Conservation (phyloP, 2,797 vertebrate species). For the Centroberyx gerrardi region DNA sequence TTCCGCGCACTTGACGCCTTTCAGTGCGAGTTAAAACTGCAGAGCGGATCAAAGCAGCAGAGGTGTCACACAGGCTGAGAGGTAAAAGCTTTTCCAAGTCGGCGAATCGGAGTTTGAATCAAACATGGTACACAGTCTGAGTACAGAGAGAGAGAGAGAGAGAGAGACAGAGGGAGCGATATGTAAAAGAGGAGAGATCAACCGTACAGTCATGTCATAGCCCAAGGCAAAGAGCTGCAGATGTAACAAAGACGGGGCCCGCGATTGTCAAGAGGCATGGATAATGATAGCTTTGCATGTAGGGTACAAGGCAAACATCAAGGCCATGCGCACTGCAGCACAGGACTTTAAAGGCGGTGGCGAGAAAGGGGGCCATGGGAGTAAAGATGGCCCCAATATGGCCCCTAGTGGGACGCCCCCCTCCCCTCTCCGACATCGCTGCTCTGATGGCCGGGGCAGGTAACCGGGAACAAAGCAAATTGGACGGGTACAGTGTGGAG, state of each 20-base stretch:
- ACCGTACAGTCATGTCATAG: constrained; percentile 84
- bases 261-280: constrained; percentile 87
- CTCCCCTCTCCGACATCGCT: constrained; percentile 22
- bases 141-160: constrained; percentile 47
- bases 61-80: constrained; percentile 76
- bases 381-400: constrained; percentile 70
- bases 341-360: constrained; percentile 82
- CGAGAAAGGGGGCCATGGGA: constrained; percentile 68
- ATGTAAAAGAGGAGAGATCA: constrained; percentile 88
- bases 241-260: constrained; percentile 85
- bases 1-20: neutral
- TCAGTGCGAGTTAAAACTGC: constrained; percentile 6
- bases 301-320: constrained; percentile 87
- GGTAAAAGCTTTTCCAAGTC: constrained; percentile 72
- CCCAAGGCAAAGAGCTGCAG: constrained; percentile 84
- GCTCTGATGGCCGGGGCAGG: constrained; percentile 79
- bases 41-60: constrained; percentile 55
- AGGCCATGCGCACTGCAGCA: constrained; percentile 77
- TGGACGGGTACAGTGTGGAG: constrained; percentile 64
- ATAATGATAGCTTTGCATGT: constrained; percentile 89
- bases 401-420: constrained; percentile 68
- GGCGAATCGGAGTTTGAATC: constrained; percentile 67
- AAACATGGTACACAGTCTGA: constrained; percentile 60
- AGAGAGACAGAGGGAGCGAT: constrained; percentile 75
- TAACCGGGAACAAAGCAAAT: constrained; percentile 83